Conservation (phyloP, 2,797 vertebrate species). For the Pelochelys cantorii region DNA sequence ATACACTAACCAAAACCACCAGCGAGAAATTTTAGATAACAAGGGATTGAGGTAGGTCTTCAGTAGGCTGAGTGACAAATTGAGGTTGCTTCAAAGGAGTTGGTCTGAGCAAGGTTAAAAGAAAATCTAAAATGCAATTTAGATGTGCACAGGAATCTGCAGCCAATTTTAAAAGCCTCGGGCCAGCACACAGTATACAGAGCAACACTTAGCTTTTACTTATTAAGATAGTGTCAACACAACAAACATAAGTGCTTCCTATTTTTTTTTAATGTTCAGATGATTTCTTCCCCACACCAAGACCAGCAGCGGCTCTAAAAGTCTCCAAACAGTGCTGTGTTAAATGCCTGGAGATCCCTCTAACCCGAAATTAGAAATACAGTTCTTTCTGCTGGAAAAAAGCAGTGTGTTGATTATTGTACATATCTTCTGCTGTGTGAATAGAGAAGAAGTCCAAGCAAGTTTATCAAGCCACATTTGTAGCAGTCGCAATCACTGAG, state of each 20-base stretch:
- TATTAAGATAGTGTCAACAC: neutral
- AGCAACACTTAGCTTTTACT: neutral
- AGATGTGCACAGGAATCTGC: slow-evolving; percentile 6
- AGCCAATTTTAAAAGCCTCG: neutral
- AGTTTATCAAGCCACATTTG: neutral
- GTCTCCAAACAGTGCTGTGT: neutral
- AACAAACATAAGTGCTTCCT: neutral
- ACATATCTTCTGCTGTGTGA: neutral
- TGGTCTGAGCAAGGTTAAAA: neutral
- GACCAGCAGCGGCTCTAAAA: neutral
- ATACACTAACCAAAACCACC: neutral
- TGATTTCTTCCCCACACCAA: neutral
- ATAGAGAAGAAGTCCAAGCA: neutral
- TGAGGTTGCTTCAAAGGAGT: neutral
- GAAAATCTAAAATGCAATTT: slow-evolving; percentile 11
- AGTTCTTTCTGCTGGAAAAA: neutral
- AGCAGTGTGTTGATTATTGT: neutral
- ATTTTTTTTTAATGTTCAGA: neutral
- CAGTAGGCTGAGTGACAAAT: neutral
- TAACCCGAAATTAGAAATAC: neutral
- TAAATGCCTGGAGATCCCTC: neutral
- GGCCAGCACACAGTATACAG: neutral
- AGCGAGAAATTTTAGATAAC: neutral
- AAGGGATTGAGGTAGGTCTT: neutral
- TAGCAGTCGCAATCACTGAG: neutral